Percentiles rank a stretch among this genome's conserved stretches.
These are phyloP conservation scores for Exaiptasia diaphana DNA, from an alignment of 64 coral and sea anemone species.

Conservation along the genomic window DNA sequence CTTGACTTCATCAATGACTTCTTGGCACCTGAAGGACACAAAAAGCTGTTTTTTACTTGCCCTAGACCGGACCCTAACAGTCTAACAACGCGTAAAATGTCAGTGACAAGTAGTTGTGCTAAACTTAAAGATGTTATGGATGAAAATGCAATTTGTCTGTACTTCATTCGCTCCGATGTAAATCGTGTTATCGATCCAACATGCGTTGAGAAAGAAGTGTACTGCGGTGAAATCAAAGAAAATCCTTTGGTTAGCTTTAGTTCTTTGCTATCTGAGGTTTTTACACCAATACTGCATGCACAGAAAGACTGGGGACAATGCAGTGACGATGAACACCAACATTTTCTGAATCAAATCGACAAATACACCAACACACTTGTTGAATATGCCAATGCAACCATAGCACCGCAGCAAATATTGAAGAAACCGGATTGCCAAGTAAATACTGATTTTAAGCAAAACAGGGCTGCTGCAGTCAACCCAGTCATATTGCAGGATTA, in stretches of 20 bases:
- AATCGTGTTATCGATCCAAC: slow-evolving; percentile 95
- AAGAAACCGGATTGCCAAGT: slow-evolving; percentile 92
- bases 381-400: slow-evolving; percentile 80
- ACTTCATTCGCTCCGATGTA: slow-evolving; percentile 92
- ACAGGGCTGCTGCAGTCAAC: slow-evolving; percentile 91
- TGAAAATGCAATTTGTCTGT: slow-evolving; percentile 94
- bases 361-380: slow-evolving; percentile 81
- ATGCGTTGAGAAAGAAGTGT: slow-evolving; percentile 96
- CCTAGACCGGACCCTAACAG: slow-evolving; percentile 88
- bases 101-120: slow-evolving; percentile 81
- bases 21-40: slow-evolving; percentile 93
- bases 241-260: slow-evolving; percentile 91
- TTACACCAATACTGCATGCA: slow-evolving; percentile 80
- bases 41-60: slow-evolving; percentile 90
- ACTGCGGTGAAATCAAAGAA: slow-evolving; percentile 97
- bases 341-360: slow-evolving; percentile 93
- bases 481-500: slow-evolving; percentile 85
- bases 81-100: slow-evolving; percentile 79
- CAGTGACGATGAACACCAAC: slow-evolving; percentile 59
- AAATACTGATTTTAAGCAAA: slow-evolving; percentile 95
- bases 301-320: slow-evolving; percentile 84
- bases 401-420: slow-evolving; percentile 89
- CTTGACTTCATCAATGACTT: slow-evolving; percentile 98
- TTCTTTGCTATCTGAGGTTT: slow-evolving; percentile 79
- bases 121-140: slow-evolving; percentile 97